Evolutionary conservation across 1,140 invertebrate species (phyloP), one percentile per base, ranked within the genome.

Genomic region (Drosophila bifasciata): DNA sequence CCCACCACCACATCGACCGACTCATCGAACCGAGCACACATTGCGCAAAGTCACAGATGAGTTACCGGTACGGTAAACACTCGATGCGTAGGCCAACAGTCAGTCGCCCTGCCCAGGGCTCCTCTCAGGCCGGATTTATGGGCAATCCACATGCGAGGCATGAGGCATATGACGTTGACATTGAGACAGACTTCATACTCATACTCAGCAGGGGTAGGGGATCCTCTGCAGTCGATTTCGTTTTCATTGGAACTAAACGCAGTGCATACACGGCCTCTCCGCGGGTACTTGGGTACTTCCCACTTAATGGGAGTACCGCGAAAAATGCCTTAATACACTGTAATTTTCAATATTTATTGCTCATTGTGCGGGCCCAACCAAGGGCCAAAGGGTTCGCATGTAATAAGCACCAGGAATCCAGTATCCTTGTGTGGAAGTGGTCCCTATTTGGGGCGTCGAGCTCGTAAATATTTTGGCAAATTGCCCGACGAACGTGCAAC

Each of bases 391-490:
- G 19, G 19, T 7, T 15, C 23, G 36, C 21, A 25, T 21, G 15
- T 3, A 66, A 45, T 3, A 66, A 45, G 23, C 46, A 46, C 62
- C 43, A 46, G 49, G 62, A 69, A 36, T 36, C 32, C 32, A 36
- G 63, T 41, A 69, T 67, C 53, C 66, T 62, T 61, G 66, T 45
- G 44, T 53, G 50, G 67, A 62, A 53, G 11, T 40, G 61, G 69
- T 57, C 57, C 83, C 71, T 71, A 72, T 74, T 75, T 61, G 51
- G 80, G 81, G 77, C 74, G 83, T 86, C 51, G 61, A 44, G 70
- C 78, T 86, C 83, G 83, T 86, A 86, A 86, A 86, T 86, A 86
- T 83, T 88, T 86, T 88, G 78, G 83, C 83, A 86, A 86, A 86
- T 86, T 86, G 67, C 83, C 64, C 55, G 19, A 5, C 36, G 59